Evolutionary conservation across 2,113 vertebrate species (phyloP).

Genomic region (Ammodytes marinus): DNA sequence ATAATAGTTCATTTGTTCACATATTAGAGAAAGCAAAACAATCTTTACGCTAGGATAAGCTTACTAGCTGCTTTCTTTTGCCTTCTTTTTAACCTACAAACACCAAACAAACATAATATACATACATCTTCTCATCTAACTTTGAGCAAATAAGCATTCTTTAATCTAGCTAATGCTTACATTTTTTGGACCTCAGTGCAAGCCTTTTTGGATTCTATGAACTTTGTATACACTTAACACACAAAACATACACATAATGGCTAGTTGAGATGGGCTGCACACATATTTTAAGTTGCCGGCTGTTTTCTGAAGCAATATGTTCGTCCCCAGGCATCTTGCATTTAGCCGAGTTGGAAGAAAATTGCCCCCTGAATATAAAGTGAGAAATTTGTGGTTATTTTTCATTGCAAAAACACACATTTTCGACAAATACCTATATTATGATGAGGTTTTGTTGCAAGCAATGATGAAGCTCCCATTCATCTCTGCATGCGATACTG

Average conservation of each 20-base stretch:
- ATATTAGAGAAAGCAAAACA: too few species aligned
- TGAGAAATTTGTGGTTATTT: background rate
- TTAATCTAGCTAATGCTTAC: background rate
- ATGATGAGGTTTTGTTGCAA: slow-evolving; percentile 19
- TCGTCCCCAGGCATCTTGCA: background rate
- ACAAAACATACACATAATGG: background rate
- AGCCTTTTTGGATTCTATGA: background rate
- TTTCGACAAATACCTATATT: slow-evolving; percentile 1
- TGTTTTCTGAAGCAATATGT: slow-evolving; percentile 2
- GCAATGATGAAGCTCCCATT: slow-evolving; percentile 32
- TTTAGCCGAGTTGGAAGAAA: slow-evolving; percentile 13
- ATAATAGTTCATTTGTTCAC: too few species aligned
- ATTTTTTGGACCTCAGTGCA: background rate
- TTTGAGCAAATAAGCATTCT: background rate
- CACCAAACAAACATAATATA: background rate
- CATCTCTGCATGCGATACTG: slow-evolving; percentile 25
- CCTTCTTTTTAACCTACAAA: background rate
- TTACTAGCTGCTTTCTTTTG: too few species aligned
- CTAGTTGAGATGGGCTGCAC: background rate
- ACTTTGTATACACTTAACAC: background rate
- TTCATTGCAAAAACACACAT: background rate
- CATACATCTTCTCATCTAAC: background rate
- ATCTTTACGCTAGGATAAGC: too few species aligned
- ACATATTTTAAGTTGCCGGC: slow-evolving; percentile 21
- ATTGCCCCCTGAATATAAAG: background rate